Percentiles rank a stretch among this genome's conserved stretches.
These are phyloP conservation scores for Tapera naevia DNA, from an alignment of 2,797 vertebrate species.

Conservation along the genomic window DNA sequence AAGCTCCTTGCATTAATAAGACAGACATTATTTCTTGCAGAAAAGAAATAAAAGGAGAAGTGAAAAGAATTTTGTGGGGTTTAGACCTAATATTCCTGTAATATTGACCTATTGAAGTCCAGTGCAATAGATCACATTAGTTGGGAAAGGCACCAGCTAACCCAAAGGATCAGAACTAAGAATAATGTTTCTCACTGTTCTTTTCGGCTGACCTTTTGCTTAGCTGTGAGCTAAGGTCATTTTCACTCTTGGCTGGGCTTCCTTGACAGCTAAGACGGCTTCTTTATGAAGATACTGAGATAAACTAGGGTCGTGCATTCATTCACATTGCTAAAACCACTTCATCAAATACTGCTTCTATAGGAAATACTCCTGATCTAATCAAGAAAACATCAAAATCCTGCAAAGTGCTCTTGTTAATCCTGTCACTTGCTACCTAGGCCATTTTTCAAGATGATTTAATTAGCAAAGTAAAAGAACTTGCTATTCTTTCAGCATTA, in stretches of 20 bases:
- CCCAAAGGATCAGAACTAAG: not conserved
- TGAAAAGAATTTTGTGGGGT: not conserved
- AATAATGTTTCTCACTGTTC: conserved; percentile 45
- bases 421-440: conserved; percentile 68
- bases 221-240: conserved; percentile 75
- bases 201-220: conserved; percentile 73
- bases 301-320: conserved; percentile 63
- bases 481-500: conserved; percentile 45
- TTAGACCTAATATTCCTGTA: not conserved
- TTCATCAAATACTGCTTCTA: conserved; percentile 68
- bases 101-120: not conserved
- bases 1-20: not conserved
- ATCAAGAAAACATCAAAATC: conserved; percentile 76
- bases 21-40: not conserved
- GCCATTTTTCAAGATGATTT: conserved; percentile 72
- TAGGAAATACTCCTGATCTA: conserved; percentile 71
- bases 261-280: conserved; percentile 67
- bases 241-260: conserved; percentile 78
- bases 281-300: conserved; percentile 71
- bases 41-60: not conserved
- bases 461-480: conserved; percentile 74
- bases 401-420: conserved; percentile 68
- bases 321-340: conserved; percentile 60
- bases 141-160: not conserved
- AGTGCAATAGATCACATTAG: not conserved